These are phyloP conservation scores for Eulithis prunata DNA, from an alignment of 2,888 invertebrate genomes.

Conservation along the genomic window DNA sequence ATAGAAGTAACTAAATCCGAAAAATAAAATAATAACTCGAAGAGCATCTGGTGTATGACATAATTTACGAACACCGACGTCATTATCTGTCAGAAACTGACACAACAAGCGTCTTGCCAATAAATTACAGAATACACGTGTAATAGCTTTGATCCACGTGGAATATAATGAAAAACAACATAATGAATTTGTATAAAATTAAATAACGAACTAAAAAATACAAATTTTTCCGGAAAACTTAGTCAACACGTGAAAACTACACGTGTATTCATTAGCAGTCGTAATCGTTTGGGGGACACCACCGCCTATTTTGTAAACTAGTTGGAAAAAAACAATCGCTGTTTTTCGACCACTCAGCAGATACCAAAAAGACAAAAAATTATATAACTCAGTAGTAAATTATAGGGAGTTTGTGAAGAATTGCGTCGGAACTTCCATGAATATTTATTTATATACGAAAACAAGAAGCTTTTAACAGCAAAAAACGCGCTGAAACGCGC, in stretches of 20 bases:
- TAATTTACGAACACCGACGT: constrained; percentile 14
- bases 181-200: too few species aligned
- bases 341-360: too few species aligned
- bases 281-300: constrained; percentile 53
- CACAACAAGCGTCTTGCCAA: constrained; percentile 31
- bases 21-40: constrained; percentile 1
- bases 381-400: too few species aligned
- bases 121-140: constrained; percentile 23
- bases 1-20: too few species aligned
- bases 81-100: constrained; percentile 19
- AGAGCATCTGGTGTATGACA: constrained; percentile 22
- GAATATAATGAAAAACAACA: constrained; percentile 4
- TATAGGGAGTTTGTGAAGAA: too few species aligned
- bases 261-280: constrained; percentile 51
- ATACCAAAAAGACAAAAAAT: too few species aligned
- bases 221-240: background rate
- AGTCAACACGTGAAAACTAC: background rate
- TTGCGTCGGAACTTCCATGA: too few species aligned
- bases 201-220: too few species aligned
- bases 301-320: background rate
- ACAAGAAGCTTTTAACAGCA: too few species aligned
- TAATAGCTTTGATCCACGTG: constrained; percentile 16
- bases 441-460: too few species aligned
- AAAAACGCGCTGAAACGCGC: too few species aligned
- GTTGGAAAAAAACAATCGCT: too few species aligned